A percentile compares a stretch with the other conserved stretches of the same genome.
Conservation (phyloP, 2,888 invertebrate species). For the Andrena trimmerana region DNA sequence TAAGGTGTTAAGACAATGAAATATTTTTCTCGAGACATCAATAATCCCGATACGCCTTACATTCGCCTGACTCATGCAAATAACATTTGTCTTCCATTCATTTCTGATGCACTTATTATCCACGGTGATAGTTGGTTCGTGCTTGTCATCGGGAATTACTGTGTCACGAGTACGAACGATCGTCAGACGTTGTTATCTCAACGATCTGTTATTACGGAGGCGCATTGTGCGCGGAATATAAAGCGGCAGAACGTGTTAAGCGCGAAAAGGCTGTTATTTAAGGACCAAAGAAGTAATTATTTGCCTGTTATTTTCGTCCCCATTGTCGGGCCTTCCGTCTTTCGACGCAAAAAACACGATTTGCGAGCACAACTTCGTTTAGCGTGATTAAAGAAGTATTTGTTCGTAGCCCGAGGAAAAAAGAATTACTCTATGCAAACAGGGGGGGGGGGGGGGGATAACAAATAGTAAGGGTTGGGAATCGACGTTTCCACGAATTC, state of each 20-base stretch:
- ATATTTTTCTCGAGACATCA: not conserved
- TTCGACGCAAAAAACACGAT: not conserved
- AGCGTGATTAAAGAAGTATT: not conserved
- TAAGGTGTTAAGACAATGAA: not conserved
- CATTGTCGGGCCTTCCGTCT: not conserved
- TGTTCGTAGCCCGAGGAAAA: not conserved
- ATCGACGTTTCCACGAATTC: too few species aligned
- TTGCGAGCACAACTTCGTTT: not conserved
- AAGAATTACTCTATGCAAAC: not conserved
- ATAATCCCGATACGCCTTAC: slow-evolving; percentile 11
- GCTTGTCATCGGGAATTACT: slow-evolving; percentile 61
- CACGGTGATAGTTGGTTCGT: slow-evolving; percentile 40
- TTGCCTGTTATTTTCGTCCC: slow-evolving; percentile 5
- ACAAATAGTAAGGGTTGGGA: too few species aligned
- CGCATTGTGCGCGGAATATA: slow-evolving; percentile 40
- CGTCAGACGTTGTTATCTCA: slow-evolving; percentile 57
- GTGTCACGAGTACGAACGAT: slow-evolving; percentile 63
- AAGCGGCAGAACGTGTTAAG: slow-evolving; percentile 29
- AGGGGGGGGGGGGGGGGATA: too few species aligned
- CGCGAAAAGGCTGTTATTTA: slow-evolving; percentile 22
- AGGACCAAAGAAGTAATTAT: slow-evolving; percentile 26
- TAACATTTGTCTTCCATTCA: slow-evolving; percentile 41
- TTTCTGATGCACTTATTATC: slow-evolving; percentile 59
- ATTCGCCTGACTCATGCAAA: slow-evolving; percentile 43
- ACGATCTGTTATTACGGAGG: slow-evolving; percentile 58